Evolutionary conservation across 2,797 vertebrate genomes (phyloP), one percentile per base, ranked within the genome.

Genomic region (Miichthys miiuy): DNA sequence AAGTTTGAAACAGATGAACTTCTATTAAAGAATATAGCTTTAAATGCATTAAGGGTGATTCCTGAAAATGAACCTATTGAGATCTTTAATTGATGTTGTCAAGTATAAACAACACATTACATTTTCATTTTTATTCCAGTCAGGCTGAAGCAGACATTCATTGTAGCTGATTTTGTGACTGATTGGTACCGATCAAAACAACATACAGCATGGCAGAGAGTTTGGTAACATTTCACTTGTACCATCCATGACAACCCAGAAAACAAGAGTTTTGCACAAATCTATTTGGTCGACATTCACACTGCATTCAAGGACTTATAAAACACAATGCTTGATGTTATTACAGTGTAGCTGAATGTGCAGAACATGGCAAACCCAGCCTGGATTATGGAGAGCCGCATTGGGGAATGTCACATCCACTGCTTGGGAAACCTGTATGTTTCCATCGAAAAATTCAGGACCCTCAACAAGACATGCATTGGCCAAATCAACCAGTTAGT

Each of bases 221-320:
- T 63, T 13, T 65, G 46, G 25, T 56, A 62, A 76, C 57, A 73
- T 23, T 69, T 65, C 67, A 72, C 51, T 27, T 73, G 51, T 57
- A 64, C 68, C 68, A 65, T 62, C 50, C 11, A 42, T 76, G 76
- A 72, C 20, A 64, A 46, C 11, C n/a, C 51, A 61, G 18, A 54
- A 70, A 69, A 66, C 13, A 62, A n/a, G 0, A 68, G 23, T 41
- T 65, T 52, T 34, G 63, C 48, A 77, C 61, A 77, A 68, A 72
- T 77, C 17, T 84, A 65, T 83, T 82, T 75, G 80, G 70, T 82
- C 30, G 51, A 55, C 41, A 66, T 75, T 73, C 54, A 74, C n/a
- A 50, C 13, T 60, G 60, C 44, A 27, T 51, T 23, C 44, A 21
- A 20, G 16, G 47, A 72, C 21, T 41, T 44, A 44, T 55, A 8